Evolutionary conservation across 2,888 invertebrate species (phyloP).

Genomic region (Drosophila buzzatii): DNA sequence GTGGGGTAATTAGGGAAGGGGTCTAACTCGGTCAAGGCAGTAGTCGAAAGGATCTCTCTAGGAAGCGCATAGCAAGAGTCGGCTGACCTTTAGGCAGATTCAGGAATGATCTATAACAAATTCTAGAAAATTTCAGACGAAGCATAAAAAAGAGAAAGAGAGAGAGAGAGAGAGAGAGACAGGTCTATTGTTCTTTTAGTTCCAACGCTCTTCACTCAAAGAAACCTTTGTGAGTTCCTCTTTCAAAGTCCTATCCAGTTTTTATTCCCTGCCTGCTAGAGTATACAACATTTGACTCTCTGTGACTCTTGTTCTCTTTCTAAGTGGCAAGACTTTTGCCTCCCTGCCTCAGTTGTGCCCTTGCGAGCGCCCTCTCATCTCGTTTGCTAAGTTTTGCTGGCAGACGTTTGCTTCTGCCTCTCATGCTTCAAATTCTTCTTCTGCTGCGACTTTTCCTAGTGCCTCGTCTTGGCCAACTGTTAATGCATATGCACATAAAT

Average conservation of each 20-base stretch:
- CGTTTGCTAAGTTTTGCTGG: constrained; percentile 66
- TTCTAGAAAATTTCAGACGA: too few species aligned
- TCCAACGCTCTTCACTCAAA: not conserved
- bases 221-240: not conserved
- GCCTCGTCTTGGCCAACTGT: constrained; percentile 50
- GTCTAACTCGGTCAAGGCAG: too few species aligned
- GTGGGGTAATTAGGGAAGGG: not conserved
- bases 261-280: not conserved
- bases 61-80: not conserved
- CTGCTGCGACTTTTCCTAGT: not conserved
- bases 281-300: not conserved
- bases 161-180: too few species aligned
- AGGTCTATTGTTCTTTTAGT: not conserved
- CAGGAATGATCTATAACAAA: not conserved
- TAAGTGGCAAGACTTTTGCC: not conserved
- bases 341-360: not conserved
- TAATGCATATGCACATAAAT: constrained; percentile 78
- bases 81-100: too few species aligned
- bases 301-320: not conserved
- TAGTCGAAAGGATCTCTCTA: not conserved
- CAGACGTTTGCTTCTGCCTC: constrained; percentile 9
- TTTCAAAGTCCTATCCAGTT: not conserved
- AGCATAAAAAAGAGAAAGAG: too few species aligned
- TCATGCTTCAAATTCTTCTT: constrained; percentile 3
- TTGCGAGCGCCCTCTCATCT: constrained; percentile 30